Evolutionary conservation across 2,113 vertebrate species (phyloP), one percentile per base, ranked within the genome.

Genomic region (Phainopepla nitens): DNA sequence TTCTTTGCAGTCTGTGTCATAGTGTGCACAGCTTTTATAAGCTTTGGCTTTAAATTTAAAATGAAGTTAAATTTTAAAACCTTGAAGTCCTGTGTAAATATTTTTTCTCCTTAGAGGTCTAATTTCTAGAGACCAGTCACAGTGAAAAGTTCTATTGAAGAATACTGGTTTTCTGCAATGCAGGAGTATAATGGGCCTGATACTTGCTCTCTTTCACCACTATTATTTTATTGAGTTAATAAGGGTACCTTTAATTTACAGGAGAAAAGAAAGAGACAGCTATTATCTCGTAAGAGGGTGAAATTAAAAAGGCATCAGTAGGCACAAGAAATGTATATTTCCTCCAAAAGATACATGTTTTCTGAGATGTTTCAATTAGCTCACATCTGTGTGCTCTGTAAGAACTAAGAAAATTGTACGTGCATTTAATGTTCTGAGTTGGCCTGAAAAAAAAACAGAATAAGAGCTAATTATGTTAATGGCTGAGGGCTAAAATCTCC

Each of bases 391-490:
- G 71, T 80, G 36, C 57, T 71, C 72, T 13, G 2, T 49, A 81
- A 89, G 50, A 87, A 89, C 27, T 19, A 58, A 77, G 69, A 62
- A 89, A 90, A 90, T 60, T 57, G 78, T 58, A 33, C 0, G 0
- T 92, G 70, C 82, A 71, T 60, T 71, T 68, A 25, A 35, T 57
- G 54, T 65, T 86, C 50, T 42, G 50, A 86, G 33, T 50, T 93
- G 79, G 62, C 71, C 66, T 83, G 71, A 68, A 85, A 92, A 68
- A 85, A 92, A 91, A 93, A 89, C 33, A 70, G 76, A 83, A 90
- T 58, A 77, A 83, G 64, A 82, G 22, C 60, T 93, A 77, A 95
- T 96, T 72, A 93, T 92, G 39, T 82, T 86, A 86, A 70, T 94
- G 58, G 68, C 79, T 2, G 4, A 88, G 39, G 71, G 82, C 88